These are phyloP conservation scores for Monopterus albus DNA, from an alignment of 2,113 vertebrate genomes.

Conservation along the genomic window DNA sequence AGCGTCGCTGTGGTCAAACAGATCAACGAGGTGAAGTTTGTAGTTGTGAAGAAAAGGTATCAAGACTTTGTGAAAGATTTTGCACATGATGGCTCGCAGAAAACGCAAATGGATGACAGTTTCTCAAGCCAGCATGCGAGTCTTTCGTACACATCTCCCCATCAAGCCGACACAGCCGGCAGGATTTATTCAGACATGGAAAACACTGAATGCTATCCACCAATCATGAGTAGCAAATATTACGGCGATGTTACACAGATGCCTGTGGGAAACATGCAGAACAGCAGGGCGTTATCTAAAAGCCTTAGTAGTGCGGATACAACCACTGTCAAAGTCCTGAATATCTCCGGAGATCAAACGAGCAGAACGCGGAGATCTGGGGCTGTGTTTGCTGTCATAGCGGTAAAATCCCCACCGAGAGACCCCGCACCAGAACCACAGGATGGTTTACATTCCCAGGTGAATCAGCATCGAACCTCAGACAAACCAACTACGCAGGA, in stretches of 20 bases:
- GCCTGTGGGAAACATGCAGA: not conserved
- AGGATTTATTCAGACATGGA: constrained; percentile 55
- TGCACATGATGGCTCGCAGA: not conserved
- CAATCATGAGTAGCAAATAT: constrained; percentile 18
- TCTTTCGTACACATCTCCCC: constrained; percentile 40
- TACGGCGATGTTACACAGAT: not conserved
- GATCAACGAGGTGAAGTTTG: constrained; percentile 84
- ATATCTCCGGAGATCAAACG: constrained; percentile 57
- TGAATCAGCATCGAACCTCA: constrained; percentile 1
- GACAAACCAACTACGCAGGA: constrained; percentile 76
- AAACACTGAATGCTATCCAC: constrained; percentile 62
- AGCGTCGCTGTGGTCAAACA: constrained; percentile 88
- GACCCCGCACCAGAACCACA: not conserved
- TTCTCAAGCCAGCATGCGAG: constrained; percentile 24
- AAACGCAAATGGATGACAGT: constrained; percentile 39
- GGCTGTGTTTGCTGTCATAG: constrained; percentile 77
- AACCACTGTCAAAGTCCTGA: constrained; percentile 63
- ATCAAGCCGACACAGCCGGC: constrained; percentile 29
- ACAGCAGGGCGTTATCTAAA: not conserved
- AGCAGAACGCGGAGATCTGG: constrained; percentile 55
- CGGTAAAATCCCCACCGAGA: constrained; percentile 65
- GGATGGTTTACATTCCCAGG: not conserved
- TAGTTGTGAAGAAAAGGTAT: constrained; percentile 84
- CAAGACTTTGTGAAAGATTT: constrained; percentile 69
- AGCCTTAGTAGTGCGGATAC: constrained; percentile 33